Percentiles rank a stretch among this genome's conserved stretches.
Conservation (phyloP, 2,888 invertebrate species). For the Malthinus seriepunctatus region DNA sequence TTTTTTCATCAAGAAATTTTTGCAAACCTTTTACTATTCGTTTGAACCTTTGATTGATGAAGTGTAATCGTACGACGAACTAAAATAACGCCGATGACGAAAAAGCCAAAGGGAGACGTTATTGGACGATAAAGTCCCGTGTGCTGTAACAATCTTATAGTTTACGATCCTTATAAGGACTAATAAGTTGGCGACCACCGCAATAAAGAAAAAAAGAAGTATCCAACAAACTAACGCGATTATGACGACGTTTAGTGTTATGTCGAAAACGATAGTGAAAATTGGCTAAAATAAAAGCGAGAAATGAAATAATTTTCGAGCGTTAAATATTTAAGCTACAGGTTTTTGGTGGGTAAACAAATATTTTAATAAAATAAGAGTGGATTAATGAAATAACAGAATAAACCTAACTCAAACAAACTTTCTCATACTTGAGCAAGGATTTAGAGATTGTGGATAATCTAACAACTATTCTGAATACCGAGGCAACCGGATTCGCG, state of each 20-base stretch:
- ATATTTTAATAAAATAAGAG: background rate
- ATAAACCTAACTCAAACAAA: constrained; percentile 10
- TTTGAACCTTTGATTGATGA: constrained; percentile 16
- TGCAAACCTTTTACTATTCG: background rate
- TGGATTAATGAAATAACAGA: background rate
- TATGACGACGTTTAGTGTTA: constrained; percentile 35
- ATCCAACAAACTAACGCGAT: constrained; percentile 31
- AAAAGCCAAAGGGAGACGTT: constrained; percentile 24
- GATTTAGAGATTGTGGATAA: constrained; percentile 24
- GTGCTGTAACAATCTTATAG: constrained; percentile 31
- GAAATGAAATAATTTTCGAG: background rate
- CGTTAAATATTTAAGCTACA: background rate
- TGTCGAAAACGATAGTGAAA: constrained; percentile 27
- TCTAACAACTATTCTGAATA: constrained; percentile 29
- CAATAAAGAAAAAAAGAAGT: constrained; percentile 32
- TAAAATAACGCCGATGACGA: constrained; percentile 16
- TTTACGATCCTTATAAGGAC: constrained; percentile 34
- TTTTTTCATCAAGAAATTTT: no score
- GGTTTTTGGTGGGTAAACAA: background rate
- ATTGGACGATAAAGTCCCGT: constrained; percentile 32
- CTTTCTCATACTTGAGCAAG: constrained; percentile 14
- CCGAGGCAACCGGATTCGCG: constrained; percentile 20
- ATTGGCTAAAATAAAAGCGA: constrained; percentile 20
- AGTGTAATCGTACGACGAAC: constrained; percentile 4
- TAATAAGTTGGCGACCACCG: constrained; percentile 35